Evolutionary conservation across 2,113 vertebrate genomes (phyloP).

Genomic region (Pseudorasbora parva): DNA sequence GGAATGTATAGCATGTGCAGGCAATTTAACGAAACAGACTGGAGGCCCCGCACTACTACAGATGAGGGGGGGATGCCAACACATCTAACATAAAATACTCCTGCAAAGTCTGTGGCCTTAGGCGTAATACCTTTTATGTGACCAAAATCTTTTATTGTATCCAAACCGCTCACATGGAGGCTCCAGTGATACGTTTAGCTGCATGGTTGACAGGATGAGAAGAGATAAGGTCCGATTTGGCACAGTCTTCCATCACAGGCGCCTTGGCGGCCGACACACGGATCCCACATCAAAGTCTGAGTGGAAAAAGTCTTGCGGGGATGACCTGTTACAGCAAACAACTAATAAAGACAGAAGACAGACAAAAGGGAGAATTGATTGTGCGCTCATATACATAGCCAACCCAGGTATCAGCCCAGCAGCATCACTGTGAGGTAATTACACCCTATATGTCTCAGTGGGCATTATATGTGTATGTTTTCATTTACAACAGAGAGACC

Average conservation of each 20-base stretch:
- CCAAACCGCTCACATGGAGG: conserved; percentile 68
- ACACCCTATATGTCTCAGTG: conserved; percentile 45
- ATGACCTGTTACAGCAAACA: conserved; percentile 57
- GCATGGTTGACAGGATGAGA: conserved; percentile 60
- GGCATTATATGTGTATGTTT: conserved; percentile 68
- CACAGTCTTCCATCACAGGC: conserved; percentile 48
- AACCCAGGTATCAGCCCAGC: conserved; percentile 38
- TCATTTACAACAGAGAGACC: conserved; percentile 79
- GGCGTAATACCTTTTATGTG: conserved; percentile 61
- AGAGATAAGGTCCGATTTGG: conserved; percentile 52
- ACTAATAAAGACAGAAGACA: conserved; percentile 44
- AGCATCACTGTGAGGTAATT: conserved; percentile 51
- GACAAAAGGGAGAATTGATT: conserved; percentile 54
- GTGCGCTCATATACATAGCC: conserved; percentile 22
- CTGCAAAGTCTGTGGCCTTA: conserved; percentile 63
- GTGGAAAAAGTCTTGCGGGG: conserved; percentile 41
- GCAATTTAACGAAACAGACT: conserved; percentile 38
- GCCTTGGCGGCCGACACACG: conserved; percentile 36
- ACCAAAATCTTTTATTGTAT: conserved; percentile 68
- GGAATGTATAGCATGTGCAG: conserved; percentile 37
- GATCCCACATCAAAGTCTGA: conserved; percentile 60
- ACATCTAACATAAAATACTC: conserved; percentile 51
- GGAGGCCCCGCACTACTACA: conserved; percentile 21
- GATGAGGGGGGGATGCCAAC: conserved; percentile 11
- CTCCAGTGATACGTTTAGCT: conserved; percentile 68